Evolutionary conservation across 37 sponge, comb jelly and placozoan species (phyloP).

Genomic region (Geodia barretti): DNA sequence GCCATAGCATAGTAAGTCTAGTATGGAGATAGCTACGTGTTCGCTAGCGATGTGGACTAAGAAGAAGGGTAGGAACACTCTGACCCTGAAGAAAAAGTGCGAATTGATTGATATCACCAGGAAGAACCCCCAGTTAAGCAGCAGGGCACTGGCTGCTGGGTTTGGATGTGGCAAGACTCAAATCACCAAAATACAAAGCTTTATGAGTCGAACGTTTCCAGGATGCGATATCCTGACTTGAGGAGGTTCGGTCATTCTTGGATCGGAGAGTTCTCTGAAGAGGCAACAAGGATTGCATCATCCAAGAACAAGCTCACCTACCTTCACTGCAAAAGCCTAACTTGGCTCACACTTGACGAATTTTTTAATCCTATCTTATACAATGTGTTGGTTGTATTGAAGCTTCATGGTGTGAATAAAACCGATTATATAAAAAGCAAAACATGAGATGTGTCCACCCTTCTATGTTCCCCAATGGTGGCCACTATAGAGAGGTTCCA

Average conservation of each 20-base stretch:
- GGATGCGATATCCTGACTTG: conserved; percentile 1
- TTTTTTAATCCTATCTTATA: conserved; percentile 4
- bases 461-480: too few species aligned
- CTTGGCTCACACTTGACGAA: conserved; percentile 5
- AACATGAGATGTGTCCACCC: too few species aligned
- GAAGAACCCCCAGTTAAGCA: not conserved
- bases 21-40: too few species aligned
- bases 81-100: not conserved
- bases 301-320: not conserved
- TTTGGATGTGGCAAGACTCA: not conserved
- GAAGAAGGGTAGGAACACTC: not conserved
- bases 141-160: not conserved
- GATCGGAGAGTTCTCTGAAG: not conserved
- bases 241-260: conserved; percentile 16
- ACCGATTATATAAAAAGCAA: too few species aligned
- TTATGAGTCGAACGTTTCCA: too few species aligned
- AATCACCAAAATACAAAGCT: too few species aligned
- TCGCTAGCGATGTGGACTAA: too few species aligned
- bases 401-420: too few species aligned
- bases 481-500: too few species aligned
- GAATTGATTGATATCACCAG: not conserved
- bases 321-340: too few species aligned
- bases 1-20: too few species aligned
- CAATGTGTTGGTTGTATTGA: too few species aligned
- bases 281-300: not conserved